These are phyloP conservation scores for Orchesella flavescens DNA, from an alignment of 2,888 invertebrate genomes.

Conservation along the genomic window DNA sequence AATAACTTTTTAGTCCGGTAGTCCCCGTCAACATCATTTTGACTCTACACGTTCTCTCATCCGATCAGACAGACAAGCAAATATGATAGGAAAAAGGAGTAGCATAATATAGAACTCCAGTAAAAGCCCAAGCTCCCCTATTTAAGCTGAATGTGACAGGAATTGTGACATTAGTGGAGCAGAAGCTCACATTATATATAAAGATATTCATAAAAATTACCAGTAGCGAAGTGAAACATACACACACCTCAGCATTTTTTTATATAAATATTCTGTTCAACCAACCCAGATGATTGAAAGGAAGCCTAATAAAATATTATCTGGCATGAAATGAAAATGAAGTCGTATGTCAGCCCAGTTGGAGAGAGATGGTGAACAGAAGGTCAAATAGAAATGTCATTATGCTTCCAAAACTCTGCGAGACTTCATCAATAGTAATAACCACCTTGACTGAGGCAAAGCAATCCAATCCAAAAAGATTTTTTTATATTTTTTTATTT, in stretches of 20 bases:
- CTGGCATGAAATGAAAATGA: not conserved
- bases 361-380: too few species aligned
- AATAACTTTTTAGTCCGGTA: conserved; percentile 21
- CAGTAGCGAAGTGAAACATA: not conserved
- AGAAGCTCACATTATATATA: conserved; percentile 12
- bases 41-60: not conserved
- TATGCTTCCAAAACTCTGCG: too few species aligned
- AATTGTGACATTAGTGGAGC: conserved; percentile 51
- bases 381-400: too few species aligned
- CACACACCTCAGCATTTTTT: conserved; percentile 18
- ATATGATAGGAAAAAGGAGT: too few species aligned
- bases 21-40: not conserved
- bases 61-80: not conserved
- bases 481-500: not conserved
- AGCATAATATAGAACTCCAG: too few species aligned
- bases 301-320: conserved; percentile 44
- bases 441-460: too few species aligned
- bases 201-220: too few species aligned
- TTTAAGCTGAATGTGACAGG: conserved; percentile 30
- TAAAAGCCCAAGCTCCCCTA: too few species aligned
- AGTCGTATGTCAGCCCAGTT: too few species aligned
- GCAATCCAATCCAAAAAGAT: not conserved
- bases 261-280: too few species aligned
- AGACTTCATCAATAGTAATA: too few species aligned
- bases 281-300: conserved; percentile 1